Base-by-base conservation (phyloP, 2,888 invertebrate genomes). In the Anodontia alba region DNA sequence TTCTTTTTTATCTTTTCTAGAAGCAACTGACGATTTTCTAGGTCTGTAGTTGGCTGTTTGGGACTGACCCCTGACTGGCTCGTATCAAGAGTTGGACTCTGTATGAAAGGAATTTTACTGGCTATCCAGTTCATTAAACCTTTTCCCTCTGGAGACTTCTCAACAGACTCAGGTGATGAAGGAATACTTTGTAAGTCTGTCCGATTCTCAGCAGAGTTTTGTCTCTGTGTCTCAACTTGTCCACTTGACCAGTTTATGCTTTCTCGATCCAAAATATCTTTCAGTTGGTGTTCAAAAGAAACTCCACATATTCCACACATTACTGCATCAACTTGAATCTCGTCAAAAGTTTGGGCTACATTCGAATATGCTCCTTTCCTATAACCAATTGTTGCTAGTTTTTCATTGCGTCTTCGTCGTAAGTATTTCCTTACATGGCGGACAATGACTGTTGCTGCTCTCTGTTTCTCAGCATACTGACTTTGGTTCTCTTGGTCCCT, bases 281-380 rank as follows among this genome's bases (percentile, higher is more conserved):
- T 42, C 12, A 79, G n/a, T 57, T 73, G 68, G 23, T 62, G 15
- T 23, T 81, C 75, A 38, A 88, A 88, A 17, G 66, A 69, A 0
- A 79, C 80, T 17, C 85, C 87, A 81, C 90, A 89, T 23, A 87
- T 80, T 0, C 87, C 87, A 83, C 90, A 90, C 33, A 76, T 72
- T 0, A 42, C 77, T 2, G 87, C 80, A 68, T 79, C 76, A 20
- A 90, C 73, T 23, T 78, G 72, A 26, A 79, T 71, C 12, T 66
- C 66, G n/a, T 66, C 71, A 73, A 90, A 88, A 10, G 73, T 70
- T 0, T 82, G 66, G 49, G 67, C 66, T 43, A 29, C 29, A 42
- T 26, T 62, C 38, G 12, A n/a, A 29, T 26, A 31, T 54, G 23
- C 46, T 67, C 29, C 26, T 73, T 0, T 29, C 20, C 20, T 54